Evolutionary conservation across 2,797 vertebrate genomes (phyloP), one percentile per base, ranked within the genome.

Genomic region (Acanthornis magna): DNA sequence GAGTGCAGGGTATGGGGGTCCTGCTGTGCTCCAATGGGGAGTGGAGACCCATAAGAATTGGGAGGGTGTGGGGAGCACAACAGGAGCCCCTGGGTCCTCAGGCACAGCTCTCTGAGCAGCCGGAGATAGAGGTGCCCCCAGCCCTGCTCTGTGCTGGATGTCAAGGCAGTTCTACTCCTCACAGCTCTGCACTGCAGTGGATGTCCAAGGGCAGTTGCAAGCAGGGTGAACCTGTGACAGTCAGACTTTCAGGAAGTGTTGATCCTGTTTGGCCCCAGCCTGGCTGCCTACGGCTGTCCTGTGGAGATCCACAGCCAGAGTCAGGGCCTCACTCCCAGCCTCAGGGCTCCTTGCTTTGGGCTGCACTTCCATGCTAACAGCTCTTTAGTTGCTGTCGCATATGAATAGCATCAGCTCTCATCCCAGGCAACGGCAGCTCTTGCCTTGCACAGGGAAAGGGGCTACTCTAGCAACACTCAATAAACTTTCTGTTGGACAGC

Each of bases 1-100:
- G 16, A 61, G 57, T 2, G 30, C 23, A 42, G 66, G n/a, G 48
- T 6, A 2, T 4, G 29, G 21, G 34, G 16, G 5, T 53, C 22
- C 36, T 2, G 15, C 36, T 27, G 55, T 1, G 0, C 27, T 67
- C 30, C 4, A 2, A 6, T 1, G 13, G 61, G 42, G 26, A 57
- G 10, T 4, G 3, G 36, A 30, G 20, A 42, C 29, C 9, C 15
- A 0, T 0, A 3, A 42, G 14, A 10, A 50, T 5, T 30, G 5
- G 29, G 27, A 50, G 25, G 5, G 13, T 14, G 40, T 4, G 8
- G 32, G 53, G 21, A 79, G 43, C 34, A 36, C 21, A 19, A 5
- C 4, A 7, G 20, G 36, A 85, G 11, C 65, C 21, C n/a, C 8
- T 4, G 5, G 0, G 47, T 48, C 47, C 26, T 26, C 43, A 10